Percentiles rank a stretch among this genome's conserved stretches.
Evolutionary conservation across 2,888 invertebrate genomes (phyloP).

Genomic region (Odontothrips loti): DNA sequence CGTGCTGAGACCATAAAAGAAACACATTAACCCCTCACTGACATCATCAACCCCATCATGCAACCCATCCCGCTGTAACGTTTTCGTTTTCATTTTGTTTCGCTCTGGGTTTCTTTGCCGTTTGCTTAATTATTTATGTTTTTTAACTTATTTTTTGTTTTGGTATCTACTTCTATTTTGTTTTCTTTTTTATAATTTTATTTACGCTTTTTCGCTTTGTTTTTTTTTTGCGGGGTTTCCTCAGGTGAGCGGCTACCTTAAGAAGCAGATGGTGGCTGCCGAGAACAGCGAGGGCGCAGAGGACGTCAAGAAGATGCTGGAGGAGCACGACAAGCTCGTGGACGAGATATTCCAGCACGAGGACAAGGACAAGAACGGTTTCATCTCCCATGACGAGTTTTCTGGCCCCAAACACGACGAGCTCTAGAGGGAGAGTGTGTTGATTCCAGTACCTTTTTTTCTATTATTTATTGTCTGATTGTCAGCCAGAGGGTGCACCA

Average conservation of each 20-base stretch:
- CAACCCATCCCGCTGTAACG: background rate
- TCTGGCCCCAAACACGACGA: conserved; percentile 97
- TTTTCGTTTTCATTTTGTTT: background rate
- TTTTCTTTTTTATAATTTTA: conserved; percentile 2
- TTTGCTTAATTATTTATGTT: conserved; percentile 19
- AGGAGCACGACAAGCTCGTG: conserved; percentile 87
- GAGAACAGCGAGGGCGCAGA: conserved; percentile 64
- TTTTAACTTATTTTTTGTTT: background rate
- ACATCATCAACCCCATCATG: no score
- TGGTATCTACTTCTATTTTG: background rate
- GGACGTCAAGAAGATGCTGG: conserved; percentile 76
- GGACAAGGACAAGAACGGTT: conserved; percentile 94
- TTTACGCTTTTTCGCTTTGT: background rate
- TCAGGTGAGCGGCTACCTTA: conserved; percentile 86
- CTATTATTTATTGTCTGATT: background rate
- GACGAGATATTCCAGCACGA: conserved; percentile 97
- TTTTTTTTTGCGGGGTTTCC: conserved; percentile 38
- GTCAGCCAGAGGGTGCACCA: no score
- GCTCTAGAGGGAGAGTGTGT: conserved; percentile 57
- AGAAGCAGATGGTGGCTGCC: conserved; percentile 83
- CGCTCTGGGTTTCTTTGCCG: background rate
- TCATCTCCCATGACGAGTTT: conserved; percentile 93
- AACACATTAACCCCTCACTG: no score
- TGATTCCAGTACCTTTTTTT: background rate
- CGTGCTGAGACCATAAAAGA: no score